Evolutionary conservation across 2,797 vertebrate species (phyloP).

Genomic region (Toxotes lorentzi): DNA sequence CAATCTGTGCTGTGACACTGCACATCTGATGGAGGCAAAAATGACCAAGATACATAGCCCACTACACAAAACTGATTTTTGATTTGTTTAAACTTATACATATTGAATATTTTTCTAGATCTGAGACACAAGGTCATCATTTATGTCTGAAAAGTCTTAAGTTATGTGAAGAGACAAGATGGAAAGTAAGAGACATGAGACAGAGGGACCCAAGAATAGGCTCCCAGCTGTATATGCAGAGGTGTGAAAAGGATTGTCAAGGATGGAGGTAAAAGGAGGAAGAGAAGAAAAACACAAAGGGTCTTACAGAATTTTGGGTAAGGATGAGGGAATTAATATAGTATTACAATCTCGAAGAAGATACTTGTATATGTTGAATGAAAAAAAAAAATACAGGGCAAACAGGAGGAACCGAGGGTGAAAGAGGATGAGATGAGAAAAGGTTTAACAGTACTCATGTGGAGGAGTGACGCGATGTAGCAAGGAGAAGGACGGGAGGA

Average conservation of each 20-base stretch:
- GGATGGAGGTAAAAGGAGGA: slow-evolving; percentile 19
- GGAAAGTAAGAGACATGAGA: not conserved
- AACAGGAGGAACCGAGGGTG: not conserved
- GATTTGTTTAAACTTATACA: not conserved
- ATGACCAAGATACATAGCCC: not conserved
- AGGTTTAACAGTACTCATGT: slow-evolving; percentile 59
- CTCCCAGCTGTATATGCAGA: not conserved
- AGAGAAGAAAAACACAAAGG: slow-evolving; percentile 51
- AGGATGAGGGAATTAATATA: slow-evolving; percentile 8
- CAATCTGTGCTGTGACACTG: not conserved
- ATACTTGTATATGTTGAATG: not conserved
- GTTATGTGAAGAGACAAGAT: not conserved
- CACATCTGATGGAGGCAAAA: not conserved
- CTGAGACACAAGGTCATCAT: not conserved
- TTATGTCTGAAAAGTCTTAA: not conserved
- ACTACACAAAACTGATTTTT: not conserved
- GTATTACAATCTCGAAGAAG: not conserved
- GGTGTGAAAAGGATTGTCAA: not conserved
- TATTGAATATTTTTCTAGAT: not conserved
- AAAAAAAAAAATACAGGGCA: not conserved
- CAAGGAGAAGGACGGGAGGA: slow-evolving; percentile 38
- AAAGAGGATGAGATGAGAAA: slow-evolving; percentile 32
- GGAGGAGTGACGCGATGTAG: slow-evolving; percentile 66
- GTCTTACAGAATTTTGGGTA: not conserved
- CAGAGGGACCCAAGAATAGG: not conserved